A percentile compares a stretch with the other conserved stretches of the same genome.
Conservation (phyloP, 2,888 invertebrate species). For the Lasioglossum marginatum region DNA sequence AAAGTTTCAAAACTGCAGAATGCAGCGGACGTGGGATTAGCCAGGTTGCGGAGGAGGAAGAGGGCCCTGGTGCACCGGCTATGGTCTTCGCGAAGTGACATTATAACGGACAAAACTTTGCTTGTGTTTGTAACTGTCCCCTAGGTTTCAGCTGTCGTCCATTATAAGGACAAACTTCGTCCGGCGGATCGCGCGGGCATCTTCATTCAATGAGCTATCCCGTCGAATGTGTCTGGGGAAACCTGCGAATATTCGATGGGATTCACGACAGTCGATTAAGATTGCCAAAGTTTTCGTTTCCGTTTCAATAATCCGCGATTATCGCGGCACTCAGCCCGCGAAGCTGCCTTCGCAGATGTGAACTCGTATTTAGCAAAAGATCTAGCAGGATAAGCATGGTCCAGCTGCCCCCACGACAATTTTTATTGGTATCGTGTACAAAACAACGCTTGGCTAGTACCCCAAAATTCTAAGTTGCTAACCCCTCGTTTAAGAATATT, state of each 20-base stretch:
- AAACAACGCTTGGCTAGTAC: too few species aligned
- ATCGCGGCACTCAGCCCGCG: not conserved
- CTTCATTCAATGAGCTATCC: conserved; percentile 20
- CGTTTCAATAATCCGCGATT: not conserved
- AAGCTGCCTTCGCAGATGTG: not conserved
- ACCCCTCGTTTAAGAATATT: too few species aligned
- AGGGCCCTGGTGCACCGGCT: conserved; percentile 42
- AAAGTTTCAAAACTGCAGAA: conserved; percentile 83
- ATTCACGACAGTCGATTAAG: not conserved
- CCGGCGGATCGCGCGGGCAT: not conserved
- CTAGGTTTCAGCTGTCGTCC: conserved; percentile 53
- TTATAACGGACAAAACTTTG: conserved; percentile 61
- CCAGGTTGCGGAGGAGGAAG: conserved; percentile 65
- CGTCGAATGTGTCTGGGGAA: not conserved
- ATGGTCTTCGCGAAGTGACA: conserved; percentile 49
- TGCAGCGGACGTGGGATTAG: conserved; percentile 82
- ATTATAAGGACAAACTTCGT: conserved; percentile 46
- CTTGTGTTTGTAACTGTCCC: conserved; percentile 63
- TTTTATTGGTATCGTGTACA: too few species aligned
- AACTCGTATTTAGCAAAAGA: too few species aligned
- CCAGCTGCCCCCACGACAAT: too few species aligned
- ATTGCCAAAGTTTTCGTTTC: not conserved
- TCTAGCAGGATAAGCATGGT: too few species aligned
- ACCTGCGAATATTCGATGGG: not conserved
- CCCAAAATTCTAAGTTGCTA: too few species aligned